Conservation (phyloP, 1,140 invertebrate species). For the Aphelinus certus region DNA sequence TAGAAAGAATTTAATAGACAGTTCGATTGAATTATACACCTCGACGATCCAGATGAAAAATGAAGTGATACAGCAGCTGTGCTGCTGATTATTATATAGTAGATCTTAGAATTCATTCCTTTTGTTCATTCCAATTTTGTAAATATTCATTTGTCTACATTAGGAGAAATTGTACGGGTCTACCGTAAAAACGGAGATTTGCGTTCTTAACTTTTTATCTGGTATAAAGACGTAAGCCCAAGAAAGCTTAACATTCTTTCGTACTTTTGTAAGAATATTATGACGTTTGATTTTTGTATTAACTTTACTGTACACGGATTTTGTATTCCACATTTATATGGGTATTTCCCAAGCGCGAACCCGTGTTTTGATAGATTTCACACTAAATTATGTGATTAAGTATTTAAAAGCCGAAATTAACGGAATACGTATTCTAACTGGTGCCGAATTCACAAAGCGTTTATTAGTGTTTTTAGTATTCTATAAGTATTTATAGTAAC, state of each 20-base stretch:
- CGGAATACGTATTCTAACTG: constrained; percentile 33
- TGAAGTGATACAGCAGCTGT: constrained; percentile 12
- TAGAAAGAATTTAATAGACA: no score
- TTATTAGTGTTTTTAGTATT: constrained; percentile 32
- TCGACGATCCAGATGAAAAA: no score
- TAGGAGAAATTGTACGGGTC: background rate
- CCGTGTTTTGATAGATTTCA: constrained; percentile 8
- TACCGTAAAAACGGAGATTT: constrained; percentile 3
- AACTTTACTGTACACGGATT: constrained; percentile 21
- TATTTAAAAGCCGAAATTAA: constrained; percentile 6
- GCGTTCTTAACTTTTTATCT: constrained; percentile 29
- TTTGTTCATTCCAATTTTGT: background rate
- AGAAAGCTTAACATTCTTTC: constrained; percentile 36
- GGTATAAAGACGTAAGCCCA: constrained; percentile 39
- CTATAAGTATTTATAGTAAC: constrained; percentile 17
- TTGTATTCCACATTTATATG: constrained; percentile 21
- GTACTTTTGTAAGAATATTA: constrained; percentile 31
- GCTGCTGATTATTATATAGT: constrained; percentile 22
- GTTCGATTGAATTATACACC: no score
- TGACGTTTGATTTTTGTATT: constrained; percentile 31
- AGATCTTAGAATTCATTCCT: constrained; percentile 9
- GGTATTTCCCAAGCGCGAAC: background rate
- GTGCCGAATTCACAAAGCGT: constrained; percentile 33
- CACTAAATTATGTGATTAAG: constrained; percentile 8
- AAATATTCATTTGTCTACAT: background rate